These are phyloP conservation scores for Typhlichthys eigenmanni DNA, from an alignment of 2,797 vertebrate genomes.

Conservation along the genomic window DNA sequence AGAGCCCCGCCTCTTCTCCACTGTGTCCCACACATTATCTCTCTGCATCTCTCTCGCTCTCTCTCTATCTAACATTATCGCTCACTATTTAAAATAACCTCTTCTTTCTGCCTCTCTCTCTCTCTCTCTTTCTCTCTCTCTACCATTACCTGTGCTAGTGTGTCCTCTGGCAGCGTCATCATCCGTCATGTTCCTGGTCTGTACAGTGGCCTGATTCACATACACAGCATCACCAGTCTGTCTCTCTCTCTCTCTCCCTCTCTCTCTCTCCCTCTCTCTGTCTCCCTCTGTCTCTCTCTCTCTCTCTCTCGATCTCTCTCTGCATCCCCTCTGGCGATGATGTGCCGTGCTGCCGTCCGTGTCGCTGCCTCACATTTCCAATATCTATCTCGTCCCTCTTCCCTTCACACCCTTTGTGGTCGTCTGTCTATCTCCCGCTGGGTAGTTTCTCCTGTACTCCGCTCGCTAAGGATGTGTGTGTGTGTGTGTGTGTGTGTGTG, in stretches of 20 bases:
- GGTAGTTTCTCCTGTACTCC: conserved; percentile 36
- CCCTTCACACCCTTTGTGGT: conserved; percentile 41
- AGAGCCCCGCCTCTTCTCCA: conserved; percentile 22
- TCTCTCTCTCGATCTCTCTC: conserved; percentile 42
- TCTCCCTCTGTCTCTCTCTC: conserved; percentile 33
- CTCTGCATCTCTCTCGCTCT: no score
- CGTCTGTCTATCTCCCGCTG: conserved; percentile 33
- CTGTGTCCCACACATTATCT: conserved; percentile 1
- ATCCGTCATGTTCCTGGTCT: conserved; percentile 45
- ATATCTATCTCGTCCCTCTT: conserved; percentile 33
- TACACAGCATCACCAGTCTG: conserved; percentile 37
- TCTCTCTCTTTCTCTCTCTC: conserved; percentile 13
- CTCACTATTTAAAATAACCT: neutral
- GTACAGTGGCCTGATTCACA: conserved; percentile 55
- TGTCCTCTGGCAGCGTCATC: conserved; percentile 46
- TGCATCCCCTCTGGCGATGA: conserved; percentile 14
- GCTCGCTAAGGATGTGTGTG: conserved; percentile 46
- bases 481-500: conserved; percentile 47
- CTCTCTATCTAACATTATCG: no score
- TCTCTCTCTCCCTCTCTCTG: conserved; percentile 35
- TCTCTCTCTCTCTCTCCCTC: conserved; percentile 48
- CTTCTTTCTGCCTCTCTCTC: conserved; percentile 1
- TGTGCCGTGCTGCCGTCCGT: neutral
- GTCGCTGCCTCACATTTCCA: conserved; percentile 21
- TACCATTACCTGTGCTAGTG: conserved; percentile 10